Evolutionary conservation across 2,113 vertebrate genomes (phyloP).

Genomic region (Hippoglossus stenolepis): DNA sequence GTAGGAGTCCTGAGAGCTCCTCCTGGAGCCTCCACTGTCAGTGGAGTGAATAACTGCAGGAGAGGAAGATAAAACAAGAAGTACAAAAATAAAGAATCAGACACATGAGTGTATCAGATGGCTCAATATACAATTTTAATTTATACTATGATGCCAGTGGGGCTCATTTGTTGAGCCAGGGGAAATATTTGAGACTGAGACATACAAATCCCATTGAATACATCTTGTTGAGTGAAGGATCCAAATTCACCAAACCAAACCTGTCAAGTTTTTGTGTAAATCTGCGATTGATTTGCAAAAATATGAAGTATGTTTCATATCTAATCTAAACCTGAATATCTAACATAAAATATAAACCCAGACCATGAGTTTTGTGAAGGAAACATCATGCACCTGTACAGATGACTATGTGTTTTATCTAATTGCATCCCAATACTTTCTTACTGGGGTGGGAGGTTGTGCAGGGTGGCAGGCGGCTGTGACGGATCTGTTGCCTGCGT

Average conservation of each 20-base stretch:
- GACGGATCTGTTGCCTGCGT: constrained; percentile 93
- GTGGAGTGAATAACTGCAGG: constrained; percentile 85
- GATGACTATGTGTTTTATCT: background rate
- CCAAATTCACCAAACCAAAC: too few relatives aligned
- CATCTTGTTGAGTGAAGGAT: too few relatives aligned
- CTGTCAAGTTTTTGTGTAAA: too few relatives aligned
- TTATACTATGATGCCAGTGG: background rate
- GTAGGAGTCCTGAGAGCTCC: constrained; percentile 90
- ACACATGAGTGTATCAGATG: background rate
- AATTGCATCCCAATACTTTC: constrained; percentile 5
- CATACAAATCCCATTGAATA: too few relatives aligned
- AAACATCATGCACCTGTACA: background rate
- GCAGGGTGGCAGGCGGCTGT: constrained; percentile 79
- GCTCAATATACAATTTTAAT: background rate
- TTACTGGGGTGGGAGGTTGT: constrained; percentile 69
- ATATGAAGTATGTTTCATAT: too few relatives aligned
- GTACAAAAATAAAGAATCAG: background rate
- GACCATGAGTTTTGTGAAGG: background rate
- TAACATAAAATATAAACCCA: background rate
- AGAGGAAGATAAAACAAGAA: background rate
- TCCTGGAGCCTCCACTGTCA: constrained; percentile 90
- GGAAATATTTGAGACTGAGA: background rate
- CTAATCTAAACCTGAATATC: too few relatives aligned
- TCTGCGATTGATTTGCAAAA: too few relatives aligned
- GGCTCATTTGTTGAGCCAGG: background rate